Evolutionary conservation across 2,888 invertebrate genomes (phyloP), one percentile per base, ranked within the genome.

Genomic region (Plemyria rubiginata): DNA sequence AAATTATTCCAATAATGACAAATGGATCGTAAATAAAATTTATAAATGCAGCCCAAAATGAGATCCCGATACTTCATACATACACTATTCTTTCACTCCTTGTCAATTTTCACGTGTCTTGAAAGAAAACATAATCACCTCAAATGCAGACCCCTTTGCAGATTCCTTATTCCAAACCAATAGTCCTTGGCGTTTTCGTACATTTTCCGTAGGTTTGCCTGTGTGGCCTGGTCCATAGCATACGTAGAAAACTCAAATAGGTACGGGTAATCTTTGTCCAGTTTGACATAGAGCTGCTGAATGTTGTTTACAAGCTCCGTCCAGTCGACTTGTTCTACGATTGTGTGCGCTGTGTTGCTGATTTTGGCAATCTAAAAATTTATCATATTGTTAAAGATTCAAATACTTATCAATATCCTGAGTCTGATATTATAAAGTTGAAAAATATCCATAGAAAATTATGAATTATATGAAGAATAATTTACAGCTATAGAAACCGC

Each of bases 401-500:
- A 38, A 38, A 38, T 11, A 38, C 36, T 38, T 11, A 38, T 36
- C 11, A 36, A 11, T 36, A 36, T 38, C 11, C 36, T 38, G 36
- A 32, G 32, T 11, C 36, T 38, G 36, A 38, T 11, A 38, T 8
- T 8, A 5, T 3, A 8, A 11, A 0, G 36, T 38, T 38, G 32
- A 32, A 0, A 6, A 32, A 7, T 8, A 32, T 3, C 6, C 32
- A 32, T 32, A 32, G 7, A 22, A n/a, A n/a, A n/a, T n/a, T n/a
- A n/a, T n/a, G 22, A 22, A 43, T 15, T 15, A 43, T 16, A 54
- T n/a, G n/a, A n/a, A 46, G 3, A n/a, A 41, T 55, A 85, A n/a
- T 88, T 80, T 79, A 92, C 92, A 64, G 89, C 86, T 80, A 84
- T 81, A 0, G 85, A 85, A 41, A 92, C 67, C 1, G 77, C 62